Evolutionary conservation across 1,140 invertebrate genomes (phyloP).

Genomic region (Apis laboriosa): DNA sequence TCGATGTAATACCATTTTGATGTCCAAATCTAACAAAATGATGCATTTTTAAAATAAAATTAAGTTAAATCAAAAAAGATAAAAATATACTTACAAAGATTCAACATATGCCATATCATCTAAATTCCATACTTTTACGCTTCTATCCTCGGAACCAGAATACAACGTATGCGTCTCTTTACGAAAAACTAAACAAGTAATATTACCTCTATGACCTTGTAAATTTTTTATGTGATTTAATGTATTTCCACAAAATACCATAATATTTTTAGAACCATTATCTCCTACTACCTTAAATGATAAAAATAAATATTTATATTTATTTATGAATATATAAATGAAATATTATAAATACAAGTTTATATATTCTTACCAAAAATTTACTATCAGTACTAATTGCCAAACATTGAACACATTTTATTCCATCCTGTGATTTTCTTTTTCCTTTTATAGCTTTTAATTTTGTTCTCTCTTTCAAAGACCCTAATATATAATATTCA

Average conservation of each 20-base stretch:
- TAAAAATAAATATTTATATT: slow-evolving; percentile 22
- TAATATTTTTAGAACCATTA: slow-evolving; percentile 85
- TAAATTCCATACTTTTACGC: slow-evolving; percentile 96
- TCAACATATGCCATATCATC: slow-evolving; percentile 98
- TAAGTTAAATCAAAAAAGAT: background rate
- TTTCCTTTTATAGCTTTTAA: slow-evolving; percentile 82
- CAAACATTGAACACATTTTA: slow-evolving; percentile 84
- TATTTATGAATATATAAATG: background rate
- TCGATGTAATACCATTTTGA: slow-evolving; percentile 92
- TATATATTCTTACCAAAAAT: slow-evolving; percentile 85
- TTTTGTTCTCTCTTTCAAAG: slow-evolving; percentile 81
- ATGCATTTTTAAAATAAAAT: background rate
- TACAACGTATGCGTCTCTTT: slow-evolving; percentile 94
- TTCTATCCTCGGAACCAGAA: slow-evolving; percentile 91
- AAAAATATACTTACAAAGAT: slow-evolving; percentile 85
- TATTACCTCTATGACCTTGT: slow-evolving; percentile 87
- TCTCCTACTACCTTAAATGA: slow-evolving; percentile 84
- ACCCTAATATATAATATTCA: slow-evolving; percentile 78
- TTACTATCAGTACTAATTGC: slow-evolving; percentile 92
- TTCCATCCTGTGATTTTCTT: slow-evolving; percentile 77
- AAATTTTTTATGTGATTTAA: slow-evolving; percentile 91
- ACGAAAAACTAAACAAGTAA: slow-evolving; percentile 93
- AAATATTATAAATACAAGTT: slow-evolving; percentile 1
- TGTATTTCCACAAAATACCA: slow-evolving; percentile 91
- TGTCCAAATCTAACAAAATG: slow-evolving; percentile 89